Evolutionary conservation across 2,797 vertebrate genomes (phyloP).

Genomic region (Artibeus jamaicensis): DNA sequence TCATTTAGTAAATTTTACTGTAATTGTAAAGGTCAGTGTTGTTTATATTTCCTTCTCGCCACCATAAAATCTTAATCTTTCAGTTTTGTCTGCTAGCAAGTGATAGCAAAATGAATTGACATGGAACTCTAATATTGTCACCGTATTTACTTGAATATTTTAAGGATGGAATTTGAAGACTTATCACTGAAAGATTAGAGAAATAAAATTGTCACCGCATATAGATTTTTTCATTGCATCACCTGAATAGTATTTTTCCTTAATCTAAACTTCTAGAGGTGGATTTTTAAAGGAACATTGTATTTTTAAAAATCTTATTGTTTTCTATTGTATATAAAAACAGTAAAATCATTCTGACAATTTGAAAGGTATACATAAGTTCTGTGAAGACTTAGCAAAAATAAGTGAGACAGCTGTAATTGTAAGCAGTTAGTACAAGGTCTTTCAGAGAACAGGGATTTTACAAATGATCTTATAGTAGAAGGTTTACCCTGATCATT

Average conservation of each 20-base stretch:
- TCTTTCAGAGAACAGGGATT: background rate
- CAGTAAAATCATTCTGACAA: background rate
- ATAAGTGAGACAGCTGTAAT: slow-evolving; percentile 32
- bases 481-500: background rate
- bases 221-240: slow-evolving; percentile 57
- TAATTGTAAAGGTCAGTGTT: slow-evolving; percentile 15
- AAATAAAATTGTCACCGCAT: slow-evolving; percentile 72
- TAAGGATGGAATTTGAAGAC: slow-evolving; percentile 39
- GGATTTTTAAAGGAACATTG: slow-evolving; percentile 54
- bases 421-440: slow-evolving; percentile 22
- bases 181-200: slow-evolving; percentile 54
- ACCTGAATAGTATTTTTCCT: slow-evolving; percentile 48
- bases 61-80: slow-evolving; percentile 16
- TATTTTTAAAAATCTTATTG: slow-evolving; percentile 3
- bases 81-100: background rate
- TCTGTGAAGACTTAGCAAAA: slow-evolving; percentile 11
- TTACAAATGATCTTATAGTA: background rate
- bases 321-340: slow-evolving; percentile 47
- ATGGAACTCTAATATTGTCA: slow-evolving; percentile 20
- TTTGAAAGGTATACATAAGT: background rate
- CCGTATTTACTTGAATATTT: slow-evolving; percentile 52
- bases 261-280: slow-evolving; percentile 53
- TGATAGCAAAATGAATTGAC: slow-evolving; percentile 20
- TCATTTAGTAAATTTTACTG: slow-evolving; percentile 35
- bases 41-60: background rate